Conservation (phyloP, 2,797 vertebrate genomes). For the Coregonus ussuriensis region DNA sequence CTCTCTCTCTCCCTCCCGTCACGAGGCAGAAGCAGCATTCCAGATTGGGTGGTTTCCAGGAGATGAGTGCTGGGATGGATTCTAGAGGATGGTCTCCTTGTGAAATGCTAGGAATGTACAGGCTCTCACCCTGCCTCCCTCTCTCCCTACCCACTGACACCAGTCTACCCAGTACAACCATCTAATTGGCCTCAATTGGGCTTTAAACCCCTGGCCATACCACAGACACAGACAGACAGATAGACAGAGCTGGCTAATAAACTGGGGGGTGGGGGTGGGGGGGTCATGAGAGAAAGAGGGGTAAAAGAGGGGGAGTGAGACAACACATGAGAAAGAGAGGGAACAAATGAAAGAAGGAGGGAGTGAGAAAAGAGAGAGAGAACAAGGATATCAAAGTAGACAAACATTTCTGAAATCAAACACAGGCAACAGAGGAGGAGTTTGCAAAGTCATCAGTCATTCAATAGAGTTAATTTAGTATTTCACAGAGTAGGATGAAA, state of each 20-base stretch:
- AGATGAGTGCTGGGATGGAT: constrained; percentile 8
- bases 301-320: too few species aligned
- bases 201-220: constrained; percentile 11
- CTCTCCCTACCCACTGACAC: not conserved
- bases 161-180: not conserved
- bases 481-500: not conserved
- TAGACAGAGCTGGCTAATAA: constrained; percentile 2
- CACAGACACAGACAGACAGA: not conserved
- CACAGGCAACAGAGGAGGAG: not conserved
- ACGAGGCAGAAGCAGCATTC: constrained; percentile 11
- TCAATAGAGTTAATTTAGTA: not conserved
- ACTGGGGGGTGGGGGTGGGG: not conserved
- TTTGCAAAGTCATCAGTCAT: not conserved
- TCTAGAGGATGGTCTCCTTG: constrained; percentile 27
- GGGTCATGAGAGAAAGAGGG: not conserved
- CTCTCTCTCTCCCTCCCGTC: not conserved
- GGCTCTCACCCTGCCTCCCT: not conserved
- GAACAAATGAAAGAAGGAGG: not conserved
- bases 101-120: constrained; percentile 42
- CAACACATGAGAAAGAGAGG: not conserved
- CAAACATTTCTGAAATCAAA: not conserved
- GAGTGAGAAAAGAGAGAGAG: not conserved
- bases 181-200: constrained; percentile 10
- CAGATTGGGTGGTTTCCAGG: constrained; percentile 15
- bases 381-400: not conserved